Percentiles rank a stretch among this genome's conserved stretches.
Conservation (phyloP, 2,797 vertebrate species). For the Fistularia commersonii region DNA sequence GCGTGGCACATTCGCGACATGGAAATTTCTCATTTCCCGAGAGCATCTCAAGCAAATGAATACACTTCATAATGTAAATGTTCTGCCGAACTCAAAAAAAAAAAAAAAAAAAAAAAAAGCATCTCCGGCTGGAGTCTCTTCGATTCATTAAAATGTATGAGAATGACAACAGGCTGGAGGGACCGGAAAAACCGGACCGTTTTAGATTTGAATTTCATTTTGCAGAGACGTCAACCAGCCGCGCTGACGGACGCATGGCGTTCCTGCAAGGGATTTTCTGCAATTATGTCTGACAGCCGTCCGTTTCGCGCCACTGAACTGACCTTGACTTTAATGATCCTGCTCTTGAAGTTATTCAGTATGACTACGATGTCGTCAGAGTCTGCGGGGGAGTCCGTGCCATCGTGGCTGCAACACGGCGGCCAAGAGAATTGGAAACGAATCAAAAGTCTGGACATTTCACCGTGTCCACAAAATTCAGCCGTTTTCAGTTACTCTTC, state of each 20-base stretch:
- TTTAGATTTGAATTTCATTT: conserved; percentile 7
- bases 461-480: not conserved
- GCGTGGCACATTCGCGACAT: too few species aligned
- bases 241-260: too few species aligned
- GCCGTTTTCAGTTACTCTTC: not conserved
- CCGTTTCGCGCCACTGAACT: conserved; percentile 5
- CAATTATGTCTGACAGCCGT: not conserved
- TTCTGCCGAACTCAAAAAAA: conserved; percentile 6
- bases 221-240: not conserved
- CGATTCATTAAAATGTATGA: conserved; percentile 18
- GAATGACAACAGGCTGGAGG: conserved; percentile 6
- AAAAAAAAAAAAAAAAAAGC: not conserved
- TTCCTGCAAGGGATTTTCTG: not conserved
- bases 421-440: not conserved
- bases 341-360: conserved; percentile 94
- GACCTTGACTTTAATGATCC: conserved; percentile 99
- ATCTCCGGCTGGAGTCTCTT: conserved; percentile 2
- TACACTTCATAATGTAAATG: conserved; percentile 7
- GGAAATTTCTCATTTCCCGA: too few species aligned
- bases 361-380: conserved; percentile 86
- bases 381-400: conserved; percentile 91
- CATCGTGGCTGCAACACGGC: conserved; percentile 83
- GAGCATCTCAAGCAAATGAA: conserved; percentile 7
- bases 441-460: not conserved
- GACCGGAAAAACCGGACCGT: conserved; percentile 6